Base-by-base conservation (phyloP, 2,113 vertebrate species). In the Axis porcinus region DNA sequence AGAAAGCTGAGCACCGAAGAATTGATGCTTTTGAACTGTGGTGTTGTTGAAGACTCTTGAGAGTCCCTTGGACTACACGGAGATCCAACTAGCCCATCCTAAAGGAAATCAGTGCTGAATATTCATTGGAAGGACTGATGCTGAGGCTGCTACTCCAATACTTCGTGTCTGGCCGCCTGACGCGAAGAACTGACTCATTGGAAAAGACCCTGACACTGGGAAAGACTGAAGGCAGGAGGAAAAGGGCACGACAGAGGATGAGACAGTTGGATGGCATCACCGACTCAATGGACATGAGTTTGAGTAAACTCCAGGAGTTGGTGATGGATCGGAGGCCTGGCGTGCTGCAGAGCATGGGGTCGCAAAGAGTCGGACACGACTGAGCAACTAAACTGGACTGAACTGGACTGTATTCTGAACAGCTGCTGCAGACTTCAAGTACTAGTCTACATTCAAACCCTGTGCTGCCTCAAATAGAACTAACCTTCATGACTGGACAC, bases 111-210 rank as follows among this genome's bases (percentile, higher is more conserved):
- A 36, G n/a, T 70, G 1, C n/a, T 70, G 67, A 70, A 70, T 70
- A 70, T 12, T 70, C 67, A 36, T 1, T 70, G 67, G 9, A 70
- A 36, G 67, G 15, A 70, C 19, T 70, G 67, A 70, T 23, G n/a
- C 19, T 6, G 19, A 70, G 40, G 67, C 67, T 70, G 67, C 67
- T 70, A 36, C 19, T 70, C 67, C 19, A 70, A 70, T 70, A 70
- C n/a, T 40, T 40, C 40, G 4, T 1, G 40, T n/a, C 6, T 70
- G 67, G 67, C n/a, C 11, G 23, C n/a, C n/a, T 70, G n/a, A 70
- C 0, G 0, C 0, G 1, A 70, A 70, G 9, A 70, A 40, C 1
- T 70, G 19, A 70, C 67, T 40, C 67, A 23, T 0, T 70, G n/a
- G 19, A 23, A 70, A 40, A 40, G n/a, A 70, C n/a, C 67, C n/a